phyloP scores from a whole-genome alignment of 2,888 invertebrate species.

The Anarsia innoxiella region DNA sequence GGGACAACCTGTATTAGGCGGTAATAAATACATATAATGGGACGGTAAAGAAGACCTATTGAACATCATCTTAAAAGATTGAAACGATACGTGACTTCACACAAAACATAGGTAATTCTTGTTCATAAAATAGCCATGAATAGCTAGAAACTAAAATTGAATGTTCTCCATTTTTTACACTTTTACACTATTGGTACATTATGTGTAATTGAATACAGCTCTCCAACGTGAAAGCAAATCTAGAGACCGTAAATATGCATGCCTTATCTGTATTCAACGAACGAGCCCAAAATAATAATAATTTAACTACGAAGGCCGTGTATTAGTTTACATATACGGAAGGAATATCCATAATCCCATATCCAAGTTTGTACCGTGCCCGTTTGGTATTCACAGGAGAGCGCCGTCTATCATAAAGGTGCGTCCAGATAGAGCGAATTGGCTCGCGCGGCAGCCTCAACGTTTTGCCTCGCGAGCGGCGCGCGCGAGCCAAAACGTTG shows the following conservation, averaged over 20 bases:
- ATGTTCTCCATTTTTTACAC: too few species aligned
- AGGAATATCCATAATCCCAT: constrained; percentile 10
- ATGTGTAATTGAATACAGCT: too few species aligned
- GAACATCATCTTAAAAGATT: neutral
- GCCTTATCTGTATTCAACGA: neutral
- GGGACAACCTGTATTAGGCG: neutral
- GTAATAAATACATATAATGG: constrained; percentile 5
- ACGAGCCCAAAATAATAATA: neutral
- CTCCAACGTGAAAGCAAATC: too few species aligned
- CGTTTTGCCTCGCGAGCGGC: too few species aligned
- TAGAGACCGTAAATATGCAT: too few species aligned
- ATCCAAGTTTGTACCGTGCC: constrained; percentile 3
- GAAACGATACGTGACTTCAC: neutral
- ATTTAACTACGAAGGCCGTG: constrained; percentile 5
- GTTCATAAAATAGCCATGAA: neutral
- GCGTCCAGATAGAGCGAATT: too few species aligned
- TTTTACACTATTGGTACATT: too few species aligned
- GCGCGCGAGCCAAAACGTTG: too few species aligned
- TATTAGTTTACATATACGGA: constrained; percentile 17
- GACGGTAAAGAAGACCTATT: constrained; percentile 7
- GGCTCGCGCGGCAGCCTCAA: too few species aligned
- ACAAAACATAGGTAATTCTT: neutral
- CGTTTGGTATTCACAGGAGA: constrained; percentile 31
- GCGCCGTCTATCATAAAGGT: constrained; percentile 30
- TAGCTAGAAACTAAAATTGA: too few species aligned